Evolutionary conservation across 1,140 invertebrate genomes (phyloP).

Genomic region (Atta cephalotes): DNA sequence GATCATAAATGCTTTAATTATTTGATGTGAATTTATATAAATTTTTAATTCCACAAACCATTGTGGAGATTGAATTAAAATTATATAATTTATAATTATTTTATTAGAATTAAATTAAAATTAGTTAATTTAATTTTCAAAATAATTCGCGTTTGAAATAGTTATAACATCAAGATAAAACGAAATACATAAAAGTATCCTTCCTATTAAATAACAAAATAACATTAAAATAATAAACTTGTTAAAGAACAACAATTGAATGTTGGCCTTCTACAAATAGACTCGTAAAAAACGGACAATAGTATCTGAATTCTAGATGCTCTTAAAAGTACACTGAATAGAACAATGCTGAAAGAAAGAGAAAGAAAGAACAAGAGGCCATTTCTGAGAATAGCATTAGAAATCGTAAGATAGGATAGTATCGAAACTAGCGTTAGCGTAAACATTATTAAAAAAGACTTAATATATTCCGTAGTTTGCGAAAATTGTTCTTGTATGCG

Average conservation of each 20-base stretch:
- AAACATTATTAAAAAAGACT: conserved; percentile 21
- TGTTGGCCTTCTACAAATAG: background rate
- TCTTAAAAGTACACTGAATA: background rate
- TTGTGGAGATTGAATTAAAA: too few relatives aligned
- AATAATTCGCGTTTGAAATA: background rate
- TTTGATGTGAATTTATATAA: too few relatives aligned
- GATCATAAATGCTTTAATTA: too few relatives aligned
- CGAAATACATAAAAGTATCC: background rate
- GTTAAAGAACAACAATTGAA: background rate
- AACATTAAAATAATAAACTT: background rate
- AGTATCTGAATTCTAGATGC: background rate
- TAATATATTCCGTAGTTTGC: background rate
- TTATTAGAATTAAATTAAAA: background rate
- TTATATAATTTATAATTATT: too few relatives aligned
- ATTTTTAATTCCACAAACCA: too few relatives aligned
- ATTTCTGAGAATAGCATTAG: background rate
- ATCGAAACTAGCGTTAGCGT: conserved; percentile 4
- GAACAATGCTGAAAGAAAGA: background rate
- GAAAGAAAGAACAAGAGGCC: background rate
- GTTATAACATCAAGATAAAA: background rate
- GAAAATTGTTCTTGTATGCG: conserved; percentile 43
- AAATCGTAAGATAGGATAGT: background rate
- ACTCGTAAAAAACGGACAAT: background rate
- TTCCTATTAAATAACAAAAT: background rate
- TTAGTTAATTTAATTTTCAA: background rate